Conservation (phyloP, 2,888 invertebrate genomes). For the Arctia plantaginis region DNA sequence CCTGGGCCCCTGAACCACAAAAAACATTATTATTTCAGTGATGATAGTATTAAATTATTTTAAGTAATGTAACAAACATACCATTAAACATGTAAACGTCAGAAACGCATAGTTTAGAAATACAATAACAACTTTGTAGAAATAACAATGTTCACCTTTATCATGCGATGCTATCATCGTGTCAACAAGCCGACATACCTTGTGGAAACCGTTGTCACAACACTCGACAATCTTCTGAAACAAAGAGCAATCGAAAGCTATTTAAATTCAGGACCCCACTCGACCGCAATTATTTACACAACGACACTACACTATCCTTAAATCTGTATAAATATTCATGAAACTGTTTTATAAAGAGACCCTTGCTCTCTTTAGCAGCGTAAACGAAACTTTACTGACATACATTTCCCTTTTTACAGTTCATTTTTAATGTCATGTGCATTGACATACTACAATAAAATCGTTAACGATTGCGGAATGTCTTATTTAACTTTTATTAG, state of each 20-base stretch:
- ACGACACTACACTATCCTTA: conserved; percentile 72
- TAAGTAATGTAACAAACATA: neutral
- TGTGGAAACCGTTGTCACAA: conserved; percentile 42
- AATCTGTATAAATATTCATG: conserved; percentile 80
- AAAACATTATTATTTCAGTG: neutral
- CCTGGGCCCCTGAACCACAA: too few species aligned
- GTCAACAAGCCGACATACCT: conserved; percentile 18
- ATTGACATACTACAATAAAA: neutral
- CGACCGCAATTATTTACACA: conserved; percentile 70
- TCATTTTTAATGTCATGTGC: conserved; percentile 37
- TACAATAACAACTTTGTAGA: neutral
- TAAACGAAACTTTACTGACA: conserved; percentile 69
- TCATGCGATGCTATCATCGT: conserved; percentile 3
- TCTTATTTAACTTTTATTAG: neutral
- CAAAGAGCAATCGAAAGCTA: conserved; percentile 58
- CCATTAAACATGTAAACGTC: neutral
- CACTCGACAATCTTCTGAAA: conserved; percentile 46
- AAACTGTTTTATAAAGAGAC: conserved; percentile 70
- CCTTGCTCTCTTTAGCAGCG: conserved; percentile 67
- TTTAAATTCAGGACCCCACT: conserved; percentile 68
- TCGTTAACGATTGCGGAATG: neutral
- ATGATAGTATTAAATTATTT: neutral
- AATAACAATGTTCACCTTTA: conserved; percentile 10
- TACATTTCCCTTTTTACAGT: conserved; percentile 44
- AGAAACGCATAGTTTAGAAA: neutral